A percentile compares a stretch with the other conserved stretches of the same genome.
These are phyloP conservation scores for Centropus unirufus DNA, from an alignment of 2,113 vertebrate species.

Conservation along the genomic window DNA sequence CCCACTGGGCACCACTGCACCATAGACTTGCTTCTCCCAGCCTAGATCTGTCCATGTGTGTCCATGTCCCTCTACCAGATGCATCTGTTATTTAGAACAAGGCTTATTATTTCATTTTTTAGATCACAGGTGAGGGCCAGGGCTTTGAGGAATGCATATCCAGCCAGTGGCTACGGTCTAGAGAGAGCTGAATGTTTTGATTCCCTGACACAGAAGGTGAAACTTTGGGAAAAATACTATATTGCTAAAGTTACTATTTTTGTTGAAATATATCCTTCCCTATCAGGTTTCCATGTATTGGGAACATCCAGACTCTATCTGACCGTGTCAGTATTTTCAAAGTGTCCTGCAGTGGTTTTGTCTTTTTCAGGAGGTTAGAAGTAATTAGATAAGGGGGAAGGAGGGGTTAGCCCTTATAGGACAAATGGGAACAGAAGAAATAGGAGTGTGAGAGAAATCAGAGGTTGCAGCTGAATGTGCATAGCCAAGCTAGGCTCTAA, in stretches of 20 bases:
- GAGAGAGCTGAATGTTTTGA: neutral
- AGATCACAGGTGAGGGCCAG: neutral
- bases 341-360: slow-evolving; percentile 24
- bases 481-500: neutral
- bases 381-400: neutral
- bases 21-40: neutral
- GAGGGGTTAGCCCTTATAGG: neutral
- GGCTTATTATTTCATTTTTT: neutral
- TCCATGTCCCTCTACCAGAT: neutral
- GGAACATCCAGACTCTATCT: slow-evolving; percentile 27
- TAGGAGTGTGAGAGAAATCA: neutral
- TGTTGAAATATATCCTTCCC: slow-evolving; percentile 34
- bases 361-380: neutral
- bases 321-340: slow-evolving; percentile 37
- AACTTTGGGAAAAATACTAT: neutral
- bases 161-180: neutral
- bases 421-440: neutral
- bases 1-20: too few relatives aligned
- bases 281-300: slow-evolving; percentile 34
- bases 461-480: neutral
- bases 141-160: neutral
- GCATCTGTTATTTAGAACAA: neutral
- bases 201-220: slow-evolving; percentile 21
- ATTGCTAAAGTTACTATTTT: slow-evolving; percentile 39
- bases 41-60: neutral